These are phyloP conservation scores for Mactromeris polynyma DNA, from an alignment of 2,888 invertebrate genomes.

Conservation along the genomic window DNA sequence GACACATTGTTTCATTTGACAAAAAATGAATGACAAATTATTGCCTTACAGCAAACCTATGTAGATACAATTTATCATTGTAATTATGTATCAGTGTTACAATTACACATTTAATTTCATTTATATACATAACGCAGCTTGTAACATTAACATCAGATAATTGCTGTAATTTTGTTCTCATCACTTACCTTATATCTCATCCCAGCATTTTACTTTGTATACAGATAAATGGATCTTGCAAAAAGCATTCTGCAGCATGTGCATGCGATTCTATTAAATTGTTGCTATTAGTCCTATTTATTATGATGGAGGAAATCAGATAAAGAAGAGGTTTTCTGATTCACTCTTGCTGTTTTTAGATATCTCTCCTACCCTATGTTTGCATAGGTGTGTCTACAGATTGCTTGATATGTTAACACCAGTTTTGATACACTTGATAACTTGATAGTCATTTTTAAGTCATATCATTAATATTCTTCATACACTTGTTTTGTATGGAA, in stretches of 20 bases:
- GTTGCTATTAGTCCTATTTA: neutral
- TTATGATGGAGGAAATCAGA: neutral
- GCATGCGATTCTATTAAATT: slow-evolving; percentile 9
- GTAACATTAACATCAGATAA: neutral
- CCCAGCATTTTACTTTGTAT: neutral
- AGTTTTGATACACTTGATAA: no score
- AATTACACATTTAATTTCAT: neutral
- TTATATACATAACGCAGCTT: neutral
- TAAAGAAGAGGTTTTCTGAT: neutral
- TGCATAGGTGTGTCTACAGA: no score
- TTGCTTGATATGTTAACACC: no score
- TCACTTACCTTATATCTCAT: neutral
- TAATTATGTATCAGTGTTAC: slow-evolving; percentile 17
- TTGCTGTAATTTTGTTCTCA: neutral
- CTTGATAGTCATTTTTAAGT: no score
- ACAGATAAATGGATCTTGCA: neutral
- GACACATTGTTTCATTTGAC: neutral
- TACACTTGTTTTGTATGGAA: no score
- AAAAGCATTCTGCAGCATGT: neutral
- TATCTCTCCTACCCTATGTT: no score
- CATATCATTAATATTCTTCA: no score
- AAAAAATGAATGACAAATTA: neutral
- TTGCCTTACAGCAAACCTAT: slow-evolving; percentile 8
- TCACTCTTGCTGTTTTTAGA: neutral
- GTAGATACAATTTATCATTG: neutral